Conservation (phyloP, 2,797 vertebrate species). For the Enteromius unitaeniatus region DNA sequence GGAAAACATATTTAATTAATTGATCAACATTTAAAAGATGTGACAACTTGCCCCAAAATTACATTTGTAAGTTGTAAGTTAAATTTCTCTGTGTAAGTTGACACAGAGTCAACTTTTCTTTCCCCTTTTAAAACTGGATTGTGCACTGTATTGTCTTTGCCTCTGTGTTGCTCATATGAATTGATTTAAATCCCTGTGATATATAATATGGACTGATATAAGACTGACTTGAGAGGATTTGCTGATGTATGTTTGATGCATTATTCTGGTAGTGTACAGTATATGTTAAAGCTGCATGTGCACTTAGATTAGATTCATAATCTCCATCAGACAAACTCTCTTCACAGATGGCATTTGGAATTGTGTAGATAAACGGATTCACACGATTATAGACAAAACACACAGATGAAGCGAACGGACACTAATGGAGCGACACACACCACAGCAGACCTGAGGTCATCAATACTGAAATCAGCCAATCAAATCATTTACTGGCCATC, state of each 20-base stretch:
- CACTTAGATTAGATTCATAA: slow-evolving; percentile 10
- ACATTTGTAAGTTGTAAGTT: too few species aligned
- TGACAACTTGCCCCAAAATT: background rate
- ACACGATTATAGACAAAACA: background rate
- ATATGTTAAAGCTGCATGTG: background rate
- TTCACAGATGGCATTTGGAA: slow-evolving; percentile 1
- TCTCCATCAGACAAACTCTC: background rate
- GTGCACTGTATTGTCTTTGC: background rate
- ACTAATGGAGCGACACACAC: background rate
- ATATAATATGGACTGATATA: background rate
- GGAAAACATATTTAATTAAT: background rate
- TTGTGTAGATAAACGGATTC: background rate
- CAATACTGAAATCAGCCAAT: background rate
- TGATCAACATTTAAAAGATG: background rate
- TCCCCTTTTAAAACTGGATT: background rate
- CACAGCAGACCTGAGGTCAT: background rate
- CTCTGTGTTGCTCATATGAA: background rate
- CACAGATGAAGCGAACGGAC: background rate
- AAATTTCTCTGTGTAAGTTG: too few species aligned
- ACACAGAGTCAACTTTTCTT: background rate
- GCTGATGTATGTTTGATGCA: background rate
- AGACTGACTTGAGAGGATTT: slow-evolving; percentile 9
- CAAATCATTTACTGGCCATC: background rate
- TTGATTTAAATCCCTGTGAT: background rate
- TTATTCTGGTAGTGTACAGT: background rate